These are phyloP conservation scores for Spermophilus dauricus DNA, from an alignment of 2,113 vertebrate species.

Conservation along the genomic window DNA sequence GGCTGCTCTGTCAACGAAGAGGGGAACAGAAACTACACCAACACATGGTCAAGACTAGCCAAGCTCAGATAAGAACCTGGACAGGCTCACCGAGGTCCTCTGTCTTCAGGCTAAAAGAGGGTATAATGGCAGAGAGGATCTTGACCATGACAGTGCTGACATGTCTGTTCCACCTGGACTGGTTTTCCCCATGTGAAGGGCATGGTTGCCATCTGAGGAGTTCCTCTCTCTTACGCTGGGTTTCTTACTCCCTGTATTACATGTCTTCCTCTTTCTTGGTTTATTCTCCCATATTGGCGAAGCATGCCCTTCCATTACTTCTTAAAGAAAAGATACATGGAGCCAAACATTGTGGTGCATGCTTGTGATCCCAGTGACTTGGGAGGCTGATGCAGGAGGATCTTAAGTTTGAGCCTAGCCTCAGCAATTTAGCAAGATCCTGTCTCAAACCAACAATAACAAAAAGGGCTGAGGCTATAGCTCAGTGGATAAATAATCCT, in stretches of 20 bases:
- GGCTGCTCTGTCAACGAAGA: not conserved
- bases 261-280: not conserved
- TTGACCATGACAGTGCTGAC: not conserved
- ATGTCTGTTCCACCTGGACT: not conserved
- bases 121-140: not conserved
- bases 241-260: not conserved
- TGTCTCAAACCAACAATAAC: no score
- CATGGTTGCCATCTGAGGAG: not conserved
- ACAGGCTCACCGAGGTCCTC: not conserved
- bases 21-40: not conserved
- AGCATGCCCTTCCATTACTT: not conserved
- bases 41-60: not conserved
- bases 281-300: not conserved
- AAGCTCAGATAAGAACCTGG: not conserved
- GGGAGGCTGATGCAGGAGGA: no score
- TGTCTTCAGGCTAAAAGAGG: not conserved
- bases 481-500: no score
- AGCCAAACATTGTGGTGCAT: no score
- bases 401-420: no score
- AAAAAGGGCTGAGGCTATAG: no score
- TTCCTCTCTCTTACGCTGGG: not conserved
- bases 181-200: not conserved
- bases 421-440: no score
- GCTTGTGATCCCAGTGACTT: no score
- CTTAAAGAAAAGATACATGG: not conserved